phyloP scores from a whole-genome alignment of 2,888 invertebrate species.

The Clunio marinus region DNA sequence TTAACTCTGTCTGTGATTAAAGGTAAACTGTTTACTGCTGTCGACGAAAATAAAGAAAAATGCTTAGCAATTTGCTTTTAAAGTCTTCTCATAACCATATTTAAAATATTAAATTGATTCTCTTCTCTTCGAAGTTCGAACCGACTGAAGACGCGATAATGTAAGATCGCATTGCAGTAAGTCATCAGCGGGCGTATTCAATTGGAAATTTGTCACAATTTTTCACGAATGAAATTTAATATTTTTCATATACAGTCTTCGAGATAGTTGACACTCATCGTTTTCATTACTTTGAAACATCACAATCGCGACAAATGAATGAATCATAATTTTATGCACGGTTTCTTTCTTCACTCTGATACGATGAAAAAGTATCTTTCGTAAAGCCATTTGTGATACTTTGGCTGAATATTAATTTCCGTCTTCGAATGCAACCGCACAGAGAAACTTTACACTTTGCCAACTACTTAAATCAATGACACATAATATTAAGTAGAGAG shows the following conservation, averaged over 20 bases:
- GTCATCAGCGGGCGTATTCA: too few relatives aligned
- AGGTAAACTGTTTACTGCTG: neutral
- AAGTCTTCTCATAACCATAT: neutral
- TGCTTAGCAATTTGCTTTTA: too few relatives aligned
- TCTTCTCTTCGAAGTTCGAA: neutral
- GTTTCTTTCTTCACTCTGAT: neutral
- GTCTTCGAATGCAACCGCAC: neutral
- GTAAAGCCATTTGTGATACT: neutral
- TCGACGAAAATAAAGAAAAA: too few relatives aligned
- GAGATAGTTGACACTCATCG: neutral
- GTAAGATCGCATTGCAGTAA: too few relatives aligned
- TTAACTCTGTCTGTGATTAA: neutral
- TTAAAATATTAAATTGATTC: neutral
- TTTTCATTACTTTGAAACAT: neutral
- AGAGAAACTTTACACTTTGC: slow-evolving; percentile 11
- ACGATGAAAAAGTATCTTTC: neutral
- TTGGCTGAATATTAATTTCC: neutral
- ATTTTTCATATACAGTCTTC: too few relatives aligned
- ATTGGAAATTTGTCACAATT: slow-evolving; percentile 3
- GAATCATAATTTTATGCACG: slow-evolving; percentile 16
- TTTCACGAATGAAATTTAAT: too few relatives aligned
- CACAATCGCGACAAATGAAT: neutral
- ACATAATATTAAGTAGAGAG: neutral
- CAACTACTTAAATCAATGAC: slow-evolving; percentile 19
- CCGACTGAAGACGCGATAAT: neutral